phyloP scores from a whole-genome alignment of 2,797 vertebrate species.

The Apogon hyalosoma region DNA sequence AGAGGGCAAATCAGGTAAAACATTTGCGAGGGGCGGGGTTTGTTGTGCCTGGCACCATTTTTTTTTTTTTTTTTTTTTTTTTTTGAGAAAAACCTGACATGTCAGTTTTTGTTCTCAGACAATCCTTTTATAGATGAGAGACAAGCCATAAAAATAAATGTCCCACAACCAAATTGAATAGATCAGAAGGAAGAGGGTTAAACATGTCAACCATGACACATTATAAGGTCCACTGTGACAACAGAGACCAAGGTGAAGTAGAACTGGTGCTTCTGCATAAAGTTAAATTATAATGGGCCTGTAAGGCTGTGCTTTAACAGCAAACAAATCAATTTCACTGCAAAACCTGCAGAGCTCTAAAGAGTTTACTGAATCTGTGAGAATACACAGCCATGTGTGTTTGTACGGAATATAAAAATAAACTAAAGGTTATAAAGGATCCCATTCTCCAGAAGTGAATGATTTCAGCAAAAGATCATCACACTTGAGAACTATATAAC shows the following conservation, averaged over 20 bases:
- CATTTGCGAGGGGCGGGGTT: no score
- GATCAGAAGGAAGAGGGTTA: not conserved
- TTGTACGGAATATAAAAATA: conserved; percentile 6
- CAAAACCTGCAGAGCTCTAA: not conserved
- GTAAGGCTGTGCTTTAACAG: not conserved
- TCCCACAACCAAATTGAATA: no score
- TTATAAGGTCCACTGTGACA: not conserved
- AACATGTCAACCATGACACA: not conserved
- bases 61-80: no score
- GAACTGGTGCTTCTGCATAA: not conserved
- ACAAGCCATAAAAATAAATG: not conserved
- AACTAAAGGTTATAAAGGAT: conserved; percentile 29
- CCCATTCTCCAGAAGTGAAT: conserved; percentile 32
- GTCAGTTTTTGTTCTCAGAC: not conserved
- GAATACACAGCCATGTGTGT: not conserved
- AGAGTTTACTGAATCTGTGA: conserved; percentile 3
- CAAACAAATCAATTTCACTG: conserved; percentile 18
- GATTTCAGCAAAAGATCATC: conserved; percentile 30
- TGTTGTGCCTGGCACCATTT: no score
- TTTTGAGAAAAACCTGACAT: not conserved
- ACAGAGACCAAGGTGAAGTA: no score
- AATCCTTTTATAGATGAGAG: not conserved
- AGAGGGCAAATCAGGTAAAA: no score
- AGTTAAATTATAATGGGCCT: not conserved
- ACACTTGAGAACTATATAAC: conserved; percentile 36